Evolutionary conservation across 2,797 vertebrate species (phyloP).

Genomic region (Pseudotriccus pelzelni): DNA sequence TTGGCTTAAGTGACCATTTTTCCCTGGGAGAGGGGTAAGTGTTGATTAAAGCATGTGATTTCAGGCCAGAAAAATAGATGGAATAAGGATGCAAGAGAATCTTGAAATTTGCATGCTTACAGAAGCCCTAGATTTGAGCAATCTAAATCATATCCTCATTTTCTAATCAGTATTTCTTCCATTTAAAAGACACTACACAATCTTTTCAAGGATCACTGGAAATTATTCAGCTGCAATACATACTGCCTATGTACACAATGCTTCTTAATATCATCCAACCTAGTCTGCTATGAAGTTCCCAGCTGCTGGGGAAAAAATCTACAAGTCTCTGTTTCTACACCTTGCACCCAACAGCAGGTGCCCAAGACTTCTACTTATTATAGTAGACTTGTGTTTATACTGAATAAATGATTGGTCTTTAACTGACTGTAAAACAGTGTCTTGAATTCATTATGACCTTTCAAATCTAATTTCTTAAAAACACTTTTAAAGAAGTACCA

Average conservation of each 20-base stretch:
- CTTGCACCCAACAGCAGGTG: background rate
- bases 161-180: background rate
- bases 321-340: background rate
- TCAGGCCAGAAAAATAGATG: background rate
- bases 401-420: background rate
- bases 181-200: background rate
- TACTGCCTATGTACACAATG: background rate
- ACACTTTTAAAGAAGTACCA: background rate
- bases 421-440: background rate
- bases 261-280: background rate
- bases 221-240: background rate
- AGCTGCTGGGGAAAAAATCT: background rate
- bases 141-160: background rate
- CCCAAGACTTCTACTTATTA: background rate
- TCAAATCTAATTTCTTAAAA: background rate
- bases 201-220: background rate
- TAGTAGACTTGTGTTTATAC: background rate
- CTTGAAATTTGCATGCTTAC: background rate
- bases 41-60: background rate
- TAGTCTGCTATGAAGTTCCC: background rate
- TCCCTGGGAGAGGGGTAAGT: background rate
- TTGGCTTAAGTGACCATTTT: slow-evolving; percentile 17
- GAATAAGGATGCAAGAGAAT: background rate
- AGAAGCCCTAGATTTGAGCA: background rate
- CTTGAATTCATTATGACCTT: background rate